Evolutionary conservation across 1,140 invertebrate species (phyloP), one percentile per base, ranked within the genome.

Genomic region (Araneus ventricosus): DNA sequence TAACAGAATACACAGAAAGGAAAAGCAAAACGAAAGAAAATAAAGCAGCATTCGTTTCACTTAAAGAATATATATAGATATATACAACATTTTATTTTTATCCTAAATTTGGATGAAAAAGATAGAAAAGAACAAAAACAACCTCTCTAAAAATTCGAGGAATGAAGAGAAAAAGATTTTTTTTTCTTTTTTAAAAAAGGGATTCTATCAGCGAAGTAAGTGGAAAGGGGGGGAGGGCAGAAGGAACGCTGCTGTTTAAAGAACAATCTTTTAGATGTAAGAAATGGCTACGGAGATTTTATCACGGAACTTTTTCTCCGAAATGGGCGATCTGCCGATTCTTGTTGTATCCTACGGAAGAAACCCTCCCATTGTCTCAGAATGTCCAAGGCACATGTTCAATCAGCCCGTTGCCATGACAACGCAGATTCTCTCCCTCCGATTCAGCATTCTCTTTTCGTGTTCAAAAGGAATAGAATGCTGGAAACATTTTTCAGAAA

Each of bases 261-360:
- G 70, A 75, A 75, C 30, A 75, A 75, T 75, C 30, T 75, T 75
- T 75, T 75, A 34, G 70, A 75, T 37, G 70, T 75, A 75, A 75
- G 30, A 75, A 75, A 75, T 34, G 30, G 70, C 70, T 75, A 75
- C 70, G 70, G 30, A 75, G 70, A 75, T 75, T 75, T 75, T 75
- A 75, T 75, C 70, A 30, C 30, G 30, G 34, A 37, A 20, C 17
- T 37, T 34, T 75, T 75, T 75, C 20, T 75, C 70, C 2, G 20
- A 37, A 75, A 75, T 75, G 70, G 70, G 37, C 70, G 30, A 75
- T 75, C 14, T 75, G 8, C 34, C 70, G 70, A 34, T 75, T 75
- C 70, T 75, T 75, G 67, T 34, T 75, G 30, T 37, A 10, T 75
- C 30, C 34, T 37, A 75, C 30, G 14, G 20, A 75, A 34, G 30